phyloP scores from a whole-genome alignment of 2,113 vertebrate species.

The Ranitomeya imitator region DNA sequence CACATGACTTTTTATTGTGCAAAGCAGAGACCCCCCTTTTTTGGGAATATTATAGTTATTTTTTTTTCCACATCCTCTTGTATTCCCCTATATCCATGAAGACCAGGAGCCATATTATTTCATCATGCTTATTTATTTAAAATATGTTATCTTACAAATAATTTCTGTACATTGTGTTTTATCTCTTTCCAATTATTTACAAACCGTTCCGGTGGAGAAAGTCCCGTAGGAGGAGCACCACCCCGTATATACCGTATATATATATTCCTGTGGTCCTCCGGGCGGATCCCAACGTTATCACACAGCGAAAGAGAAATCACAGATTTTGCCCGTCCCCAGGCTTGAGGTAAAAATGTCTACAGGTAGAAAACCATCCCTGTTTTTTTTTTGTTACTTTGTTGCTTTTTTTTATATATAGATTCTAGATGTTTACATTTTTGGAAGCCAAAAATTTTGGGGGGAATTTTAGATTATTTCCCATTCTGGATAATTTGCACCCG shows the following conservation, averaged over 20 bases:
- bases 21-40: no score
- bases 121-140: conserved; percentile 57
- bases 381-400: neutral
- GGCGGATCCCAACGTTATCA: conserved; percentile 11
- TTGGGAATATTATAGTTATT: no score
- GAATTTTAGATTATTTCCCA: neutral
- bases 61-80: neutral
- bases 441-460: neutral
- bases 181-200: conserved; percentile 13
- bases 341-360: conserved; percentile 38
- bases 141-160: conserved; percentile 56
- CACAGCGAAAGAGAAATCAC: neutral
- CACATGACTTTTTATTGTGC: no score
- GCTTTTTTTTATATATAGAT: neutral
- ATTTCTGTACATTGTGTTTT: conserved; percentile 42
- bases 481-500: neutral
- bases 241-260: neutral
- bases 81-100: neutral
- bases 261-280: conserved; percentile 25
- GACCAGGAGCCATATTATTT: conserved; percentile 13
- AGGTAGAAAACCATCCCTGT: neutral
- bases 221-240: neutral
- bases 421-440: neutral
- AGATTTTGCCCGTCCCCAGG: neutral
- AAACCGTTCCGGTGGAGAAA: neutral